Evolutionary conservation across 2,797 vertebrate species (phyloP), one percentile per base, ranked within the genome.

Genomic region (Cirrhinus molitorella): DNA sequence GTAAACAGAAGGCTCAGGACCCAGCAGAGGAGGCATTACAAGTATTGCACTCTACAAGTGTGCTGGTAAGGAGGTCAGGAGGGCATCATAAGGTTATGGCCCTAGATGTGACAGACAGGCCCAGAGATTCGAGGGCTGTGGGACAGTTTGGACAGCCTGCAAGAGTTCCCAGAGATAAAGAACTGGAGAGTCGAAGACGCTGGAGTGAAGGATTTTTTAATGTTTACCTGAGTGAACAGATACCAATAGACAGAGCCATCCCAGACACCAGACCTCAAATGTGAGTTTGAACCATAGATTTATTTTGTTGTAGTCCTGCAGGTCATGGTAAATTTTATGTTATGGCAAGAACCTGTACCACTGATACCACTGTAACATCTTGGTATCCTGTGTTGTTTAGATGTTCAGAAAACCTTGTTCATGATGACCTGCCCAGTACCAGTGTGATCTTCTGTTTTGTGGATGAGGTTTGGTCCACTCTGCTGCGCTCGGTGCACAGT

Each of bases 201-300:
- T 99, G 98, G 98, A 94, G 95, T 0, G 98, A 99, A 91, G 98
- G 98, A 4, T 93, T 97, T 85, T 99, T 99, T 76, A 99, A 99
- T 0, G 98, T 99, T 88, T 97, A 96, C 91, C 95, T 99, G 89
- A 99, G 98, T 2, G 97, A 99, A 8, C 57, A 96, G 93, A 99
- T 99, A 88, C 98, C 98, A 0, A 86, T 98, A 84, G 98, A 99
- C 89, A 94, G 98, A 57, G 97, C 96, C 80, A 83, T 99, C 19
- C 92, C 94, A 0, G 98, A 99, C 91, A 98, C 97, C 87, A 96
- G 98, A 87, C 98, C 98, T 0, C 84, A 91, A 1, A 92, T 89
- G 98, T 99, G 95, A 98, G 95, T 92, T 23, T 43, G 34, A 80
- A 66, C 14, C 49, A 67, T 10, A 12, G 3, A 12, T 21, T 43